These are phyloP conservation scores for Triplophysa dalaica DNA, from an alignment of 2,113 vertebrate genomes.

Conservation along the genomic window DNA sequence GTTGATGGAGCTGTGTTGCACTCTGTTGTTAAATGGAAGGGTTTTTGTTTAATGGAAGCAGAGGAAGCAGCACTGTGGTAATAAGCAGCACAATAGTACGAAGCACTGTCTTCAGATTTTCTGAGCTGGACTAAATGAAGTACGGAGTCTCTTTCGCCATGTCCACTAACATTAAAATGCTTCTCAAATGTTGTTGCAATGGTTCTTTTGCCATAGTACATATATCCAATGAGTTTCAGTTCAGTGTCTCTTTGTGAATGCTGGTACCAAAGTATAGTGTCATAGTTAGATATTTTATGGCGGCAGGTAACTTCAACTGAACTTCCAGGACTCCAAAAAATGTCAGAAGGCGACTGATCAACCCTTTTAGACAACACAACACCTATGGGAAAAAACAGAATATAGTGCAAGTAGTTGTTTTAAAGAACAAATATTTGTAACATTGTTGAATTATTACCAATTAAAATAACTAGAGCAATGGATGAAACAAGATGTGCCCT, in stretches of 20 bases:
- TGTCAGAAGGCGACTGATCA: constrained; percentile 38
- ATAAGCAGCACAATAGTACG: constrained; percentile 50
- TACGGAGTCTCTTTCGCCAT: constrained; percentile 19
- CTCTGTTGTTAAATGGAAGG: neutral
- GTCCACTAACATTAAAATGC: constrained; percentile 48
- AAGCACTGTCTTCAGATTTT: constrained; percentile 12
- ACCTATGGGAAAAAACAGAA: neutral
- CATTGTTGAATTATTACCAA: neutral
- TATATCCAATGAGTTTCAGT: constrained; percentile 48
- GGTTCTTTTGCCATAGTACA: neutral
- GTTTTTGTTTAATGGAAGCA: neutral
- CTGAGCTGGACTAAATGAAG: constrained; percentile 25
- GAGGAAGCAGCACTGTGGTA: constrained; percentile 32
- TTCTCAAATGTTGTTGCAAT: constrained; percentile 38
- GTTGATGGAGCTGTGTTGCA: too few relatives aligned
- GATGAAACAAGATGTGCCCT: neutral
- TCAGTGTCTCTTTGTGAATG: neutral
- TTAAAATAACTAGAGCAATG: neutral
- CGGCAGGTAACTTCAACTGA: constrained; percentile 34
- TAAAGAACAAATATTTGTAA: neutral
- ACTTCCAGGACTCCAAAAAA: constrained; percentile 21
- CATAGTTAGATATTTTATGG: constrained; percentile 25
- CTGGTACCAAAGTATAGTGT: constrained; percentile 48
- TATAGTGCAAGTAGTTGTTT: neutral
- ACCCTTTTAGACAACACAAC: constrained; percentile 15